These are phyloP conservation scores for Parnassius mnemosyne DNA, from an alignment of 2,888 invertebrate genomes.

Conservation along the genomic window DNA sequence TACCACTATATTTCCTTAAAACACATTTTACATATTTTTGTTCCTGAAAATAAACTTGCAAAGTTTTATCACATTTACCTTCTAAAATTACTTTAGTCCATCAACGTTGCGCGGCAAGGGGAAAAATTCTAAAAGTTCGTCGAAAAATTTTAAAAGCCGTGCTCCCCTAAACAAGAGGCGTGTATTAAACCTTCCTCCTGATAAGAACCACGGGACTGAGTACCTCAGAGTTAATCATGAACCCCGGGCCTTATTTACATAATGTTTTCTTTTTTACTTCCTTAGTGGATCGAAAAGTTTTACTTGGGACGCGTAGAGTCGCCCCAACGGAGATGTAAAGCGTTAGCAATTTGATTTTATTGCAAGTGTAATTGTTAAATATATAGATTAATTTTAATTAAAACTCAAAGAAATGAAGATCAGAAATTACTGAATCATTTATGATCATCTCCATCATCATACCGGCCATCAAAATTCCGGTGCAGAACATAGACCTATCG, in stretches of 20 bases:
- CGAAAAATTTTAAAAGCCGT: slow-evolving; percentile 11
- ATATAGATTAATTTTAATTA: neutral
- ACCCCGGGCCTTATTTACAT: slow-evolving; percentile 67
- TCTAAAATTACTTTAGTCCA: slow-evolving; percentile 7
- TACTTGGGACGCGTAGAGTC: slow-evolving; percentile 31
- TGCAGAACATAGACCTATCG: too few relatives aligned
- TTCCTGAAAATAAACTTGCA: neutral
- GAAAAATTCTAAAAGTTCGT: slow-evolving; percentile 3
- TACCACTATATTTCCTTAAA: too few relatives aligned
- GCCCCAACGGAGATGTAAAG: slow-evolving; percentile 34
- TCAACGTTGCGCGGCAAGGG: slow-evolving; percentile 1
- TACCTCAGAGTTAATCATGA: slow-evolving; percentile 65
- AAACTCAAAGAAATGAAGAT: too few relatives aligned
- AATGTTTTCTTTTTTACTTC: slow-evolving; percentile 65
- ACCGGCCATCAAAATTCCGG: too few relatives aligned
- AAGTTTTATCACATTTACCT: slow-evolving; percentile 8
- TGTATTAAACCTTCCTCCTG: slow-evolving; percentile 40
- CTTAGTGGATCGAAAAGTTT: slow-evolving; percentile 57
- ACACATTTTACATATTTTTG: too few relatives aligned
- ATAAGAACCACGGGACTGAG: slow-evolving; percentile 33
- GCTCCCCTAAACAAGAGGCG: slow-evolving; percentile 32
- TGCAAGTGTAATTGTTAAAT: neutral
- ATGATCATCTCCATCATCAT: too few relatives aligned
- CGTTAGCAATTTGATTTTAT: slow-evolving; percentile 15
- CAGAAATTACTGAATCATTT: too few relatives aligned